Evolutionary conservation across 2,797 vertebrate genomes (phyloP).

Genomic region (Gouania willdenowi): DNA sequence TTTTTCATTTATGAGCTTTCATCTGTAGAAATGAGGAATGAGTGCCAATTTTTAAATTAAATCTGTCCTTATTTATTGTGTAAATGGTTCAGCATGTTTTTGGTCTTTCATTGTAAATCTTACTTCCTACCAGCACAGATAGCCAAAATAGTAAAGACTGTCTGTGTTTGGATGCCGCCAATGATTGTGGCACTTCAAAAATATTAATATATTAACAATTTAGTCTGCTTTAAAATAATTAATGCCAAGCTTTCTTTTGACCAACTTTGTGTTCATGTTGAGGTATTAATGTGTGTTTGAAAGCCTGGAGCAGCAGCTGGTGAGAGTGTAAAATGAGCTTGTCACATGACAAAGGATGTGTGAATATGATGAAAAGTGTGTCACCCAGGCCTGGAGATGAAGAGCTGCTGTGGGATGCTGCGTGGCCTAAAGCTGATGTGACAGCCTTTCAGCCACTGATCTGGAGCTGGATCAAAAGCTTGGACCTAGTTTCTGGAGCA

Average conservation of each 20-base stretch:
- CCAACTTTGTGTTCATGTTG: constrained; percentile 30
- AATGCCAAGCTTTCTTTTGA: constrained; percentile 26
- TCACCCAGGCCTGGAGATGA: constrained; percentile 52
- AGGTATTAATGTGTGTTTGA: constrained; percentile 39
- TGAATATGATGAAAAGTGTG: constrained; percentile 52
- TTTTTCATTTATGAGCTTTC: constrained; percentile 97
- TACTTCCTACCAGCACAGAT: constrained; percentile 22
- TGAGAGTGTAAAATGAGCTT: constrained; percentile 29
- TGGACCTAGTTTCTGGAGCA: constrained; percentile 74
- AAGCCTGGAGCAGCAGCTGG: constrained; percentile 18
- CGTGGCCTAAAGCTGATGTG: constrained; percentile 64
- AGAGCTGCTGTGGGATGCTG: constrained; percentile 60
- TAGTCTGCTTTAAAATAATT: constrained; percentile 23
- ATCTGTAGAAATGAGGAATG: constrained; percentile 85
- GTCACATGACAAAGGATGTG: constrained; percentile 39
- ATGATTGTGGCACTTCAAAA: constrained; percentile 31
- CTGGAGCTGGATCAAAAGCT: constrained; percentile 75
- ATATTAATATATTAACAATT: constrained; percentile 16
- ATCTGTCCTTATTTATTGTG: constrained; percentile 82
- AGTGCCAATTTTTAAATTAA: constrained; percentile 99
- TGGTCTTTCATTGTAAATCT: constrained; percentile 63
- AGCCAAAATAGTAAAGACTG: constrained; percentile 24
- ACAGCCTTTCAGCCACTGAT: constrained; percentile 64
- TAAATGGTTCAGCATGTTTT: constrained; percentile 67
- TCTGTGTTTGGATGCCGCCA: constrained; percentile 29